Evolutionary conservation across 2,797 vertebrate genomes (phyloP).

Genomic region (Hydrocynus forskahlii): DNA sequence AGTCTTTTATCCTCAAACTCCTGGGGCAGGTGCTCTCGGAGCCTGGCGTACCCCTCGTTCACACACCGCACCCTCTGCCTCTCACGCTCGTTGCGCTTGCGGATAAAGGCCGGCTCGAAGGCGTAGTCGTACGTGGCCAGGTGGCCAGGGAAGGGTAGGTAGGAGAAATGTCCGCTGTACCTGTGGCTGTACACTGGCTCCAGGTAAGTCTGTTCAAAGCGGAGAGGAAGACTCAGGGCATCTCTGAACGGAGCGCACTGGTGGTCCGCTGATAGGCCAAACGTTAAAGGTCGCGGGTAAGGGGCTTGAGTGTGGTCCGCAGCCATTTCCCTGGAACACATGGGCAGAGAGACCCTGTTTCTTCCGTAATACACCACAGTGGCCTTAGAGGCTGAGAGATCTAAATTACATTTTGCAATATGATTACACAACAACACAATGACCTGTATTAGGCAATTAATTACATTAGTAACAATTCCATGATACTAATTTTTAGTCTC

Average conservation of each 20-base stretch:
- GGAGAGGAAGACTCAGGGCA: constrained; percentile 72
- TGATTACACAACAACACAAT: too few species aligned
- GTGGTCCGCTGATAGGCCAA: constrained; percentile 66
- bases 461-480: too few species aligned
- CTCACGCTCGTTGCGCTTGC: constrained; percentile 90
- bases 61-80: constrained; percentile 93
- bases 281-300: constrained; percentile 61
- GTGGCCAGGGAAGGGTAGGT: constrained; percentile 70
- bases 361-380: too few species aligned
- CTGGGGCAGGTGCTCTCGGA: constrained; percentile 87
- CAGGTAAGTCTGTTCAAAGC: constrained; percentile 71
- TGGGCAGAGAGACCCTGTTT: background rate
- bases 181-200: constrained; percentile 63
- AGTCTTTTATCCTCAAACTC: constrained; percentile 86
- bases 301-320: constrained; percentile 60
- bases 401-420: too few species aligned
- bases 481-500: too few species aligned
- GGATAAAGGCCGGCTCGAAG: constrained; percentile 88
- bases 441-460: too few species aligned
- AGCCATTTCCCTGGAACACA: constrained; percentile 60
- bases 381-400: too few species aligned
- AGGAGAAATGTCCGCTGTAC: constrained; percentile 65
- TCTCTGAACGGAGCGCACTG: constrained; percentile 68
- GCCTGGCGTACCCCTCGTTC: constrained; percentile 91
- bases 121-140: constrained; percentile 77